These are phyloP conservation scores for Helogale parvula DNA, from an alignment of 2,113 vertebrate genomes.

Conservation along the genomic window DNA sequence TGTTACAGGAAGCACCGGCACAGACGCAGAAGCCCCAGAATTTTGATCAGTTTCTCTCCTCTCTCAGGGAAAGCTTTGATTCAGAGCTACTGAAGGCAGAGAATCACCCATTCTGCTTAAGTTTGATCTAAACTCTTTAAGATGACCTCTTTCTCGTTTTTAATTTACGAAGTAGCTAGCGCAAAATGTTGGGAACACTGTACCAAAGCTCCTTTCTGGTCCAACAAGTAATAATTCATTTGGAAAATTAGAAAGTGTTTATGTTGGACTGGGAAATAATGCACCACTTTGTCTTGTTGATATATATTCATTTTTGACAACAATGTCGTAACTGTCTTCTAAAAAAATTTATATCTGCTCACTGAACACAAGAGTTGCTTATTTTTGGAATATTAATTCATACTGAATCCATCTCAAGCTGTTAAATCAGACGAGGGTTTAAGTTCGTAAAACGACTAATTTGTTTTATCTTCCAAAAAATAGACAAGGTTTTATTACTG, in stretches of 20 bases:
- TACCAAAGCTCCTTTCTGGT: neutral
- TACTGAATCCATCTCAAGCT: neutral
- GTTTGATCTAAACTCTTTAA: neutral
- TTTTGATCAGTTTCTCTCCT: neutral
- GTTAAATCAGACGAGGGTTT: neutral
- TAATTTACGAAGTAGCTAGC: neutral
- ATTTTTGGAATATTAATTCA: neutral
- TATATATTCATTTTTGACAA: neutral
- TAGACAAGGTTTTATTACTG: neutral
- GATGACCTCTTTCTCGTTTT: neutral
- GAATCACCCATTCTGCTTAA: neutral
- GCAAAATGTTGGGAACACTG: neutral
- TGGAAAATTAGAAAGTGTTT: neutral
- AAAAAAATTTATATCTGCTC: neutral
- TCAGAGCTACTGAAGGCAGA: neutral
- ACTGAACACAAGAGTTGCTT: neutral
- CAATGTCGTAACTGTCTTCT: neutral
- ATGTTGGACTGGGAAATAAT: neutral
- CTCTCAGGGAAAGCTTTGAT: neutral
- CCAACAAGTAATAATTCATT: neutral
- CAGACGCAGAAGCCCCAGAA: neutral
- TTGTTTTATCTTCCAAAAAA: slow-evolving; percentile 8
- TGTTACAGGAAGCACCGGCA: neutral
- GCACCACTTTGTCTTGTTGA: neutral
- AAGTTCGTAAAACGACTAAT: neutral